Conservation (phyloP, 2,888 invertebrate species). For the Drosophila anomalipes region DNA sequence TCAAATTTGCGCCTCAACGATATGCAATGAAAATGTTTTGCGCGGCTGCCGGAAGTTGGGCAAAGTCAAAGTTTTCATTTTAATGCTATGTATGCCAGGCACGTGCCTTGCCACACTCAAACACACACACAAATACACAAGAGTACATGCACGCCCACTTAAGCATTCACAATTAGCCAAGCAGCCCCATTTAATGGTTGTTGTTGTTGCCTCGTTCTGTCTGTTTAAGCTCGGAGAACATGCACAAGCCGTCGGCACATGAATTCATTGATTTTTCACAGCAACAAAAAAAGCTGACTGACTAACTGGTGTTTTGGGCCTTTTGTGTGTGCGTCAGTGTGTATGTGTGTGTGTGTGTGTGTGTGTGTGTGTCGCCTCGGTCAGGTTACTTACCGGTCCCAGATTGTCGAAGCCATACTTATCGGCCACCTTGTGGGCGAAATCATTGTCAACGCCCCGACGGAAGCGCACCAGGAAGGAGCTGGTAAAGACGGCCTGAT, state of each 20-base stretch:
- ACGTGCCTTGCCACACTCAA: slow-evolving; percentile 40
- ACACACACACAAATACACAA: slow-evolving; percentile 1
- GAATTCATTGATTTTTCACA: slow-evolving; percentile 81
- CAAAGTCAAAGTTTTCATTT: slow-evolving; percentile 35
- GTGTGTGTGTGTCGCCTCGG: not conserved
- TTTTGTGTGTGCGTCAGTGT: not conserved
- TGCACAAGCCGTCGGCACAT: slow-evolving; percentile 55
- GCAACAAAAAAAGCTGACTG: slow-evolving; percentile 6
- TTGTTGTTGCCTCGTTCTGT: slow-evolving; percentile 26
- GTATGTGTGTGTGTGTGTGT: not conserved
- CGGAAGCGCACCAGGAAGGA: slow-evolving; percentile 96
- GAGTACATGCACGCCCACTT: slow-evolving; percentile 31
- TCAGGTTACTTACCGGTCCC: slow-evolving; percentile 92
- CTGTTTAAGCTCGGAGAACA: slow-evolving; percentile 40
- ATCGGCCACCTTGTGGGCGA: slow-evolving; percentile 93
- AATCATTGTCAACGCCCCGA: slow-evolving; percentile 90
- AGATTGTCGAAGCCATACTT: slow-evolving; percentile 97
- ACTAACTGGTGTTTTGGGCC: slow-evolving; percentile 2
- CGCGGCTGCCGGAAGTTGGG: slow-evolving; percentile 56
- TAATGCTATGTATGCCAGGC: slow-evolving; percentile 33
- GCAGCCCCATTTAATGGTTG: slow-evolving; percentile 45
- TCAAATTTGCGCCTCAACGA: slow-evolving; percentile 52
- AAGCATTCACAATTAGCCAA: slow-evolving; percentile 62
- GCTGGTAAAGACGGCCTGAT: slow-evolving; percentile 93
- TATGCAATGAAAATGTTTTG: slow-evolving; percentile 63